Conservation (phyloP, 2,113 vertebrate species). For the Caranx melampygus region DNA sequence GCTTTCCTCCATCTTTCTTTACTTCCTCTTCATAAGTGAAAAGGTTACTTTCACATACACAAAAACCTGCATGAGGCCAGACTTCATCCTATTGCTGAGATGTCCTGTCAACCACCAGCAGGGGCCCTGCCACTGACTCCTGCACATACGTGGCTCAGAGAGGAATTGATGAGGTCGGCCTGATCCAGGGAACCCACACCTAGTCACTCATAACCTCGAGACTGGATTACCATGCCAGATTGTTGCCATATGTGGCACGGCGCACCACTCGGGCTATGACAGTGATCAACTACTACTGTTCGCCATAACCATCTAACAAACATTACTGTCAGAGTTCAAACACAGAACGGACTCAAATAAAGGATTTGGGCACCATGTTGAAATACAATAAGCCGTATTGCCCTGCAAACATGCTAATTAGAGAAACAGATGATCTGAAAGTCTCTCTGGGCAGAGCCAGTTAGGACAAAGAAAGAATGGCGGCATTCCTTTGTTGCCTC, state of each 20-base stretch:
- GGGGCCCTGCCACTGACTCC: slow-evolving; percentile 53
- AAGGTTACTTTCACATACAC: slow-evolving; percentile 45
- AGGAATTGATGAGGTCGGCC: slow-evolving; percentile 74
- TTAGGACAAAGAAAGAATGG: slow-evolving; percentile 62
- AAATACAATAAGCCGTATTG: slow-evolving; percentile 48
- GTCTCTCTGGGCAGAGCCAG: slow-evolving; percentile 50
- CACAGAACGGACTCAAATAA: slow-evolving; percentile 43
- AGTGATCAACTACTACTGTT: slow-evolving; percentile 80
- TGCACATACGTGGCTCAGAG: slow-evolving; percentile 52
- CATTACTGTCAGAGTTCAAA: slow-evolving; percentile 74
- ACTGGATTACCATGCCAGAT: slow-evolving; percentile 83
- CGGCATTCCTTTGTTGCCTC: slow-evolving; percentile 72
- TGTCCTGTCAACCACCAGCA: slow-evolving; percentile 65
- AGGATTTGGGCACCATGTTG: slow-evolving; percentile 29
- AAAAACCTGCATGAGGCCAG: slow-evolving; percentile 43
- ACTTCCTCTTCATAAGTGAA: slow-evolving; percentile 27
- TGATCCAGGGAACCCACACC: slow-evolving; percentile 77
- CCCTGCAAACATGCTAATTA: slow-evolving; percentile 72
- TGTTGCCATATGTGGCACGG: slow-evolving; percentile 86
- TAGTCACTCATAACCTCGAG: slow-evolving; percentile 79
- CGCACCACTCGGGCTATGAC: slow-evolving; percentile 74
- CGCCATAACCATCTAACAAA: slow-evolving; percentile 71
- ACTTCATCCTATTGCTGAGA: slow-evolving; percentile 64
- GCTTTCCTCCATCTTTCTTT: slow-evolving; percentile 23
- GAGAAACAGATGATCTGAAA: slow-evolving; percentile 73